Evolutionary conservation across 2,888 invertebrate species (phyloP), one percentile per base, ranked within the genome.

Genomic region (Nemotelus pantherinus): DNA sequence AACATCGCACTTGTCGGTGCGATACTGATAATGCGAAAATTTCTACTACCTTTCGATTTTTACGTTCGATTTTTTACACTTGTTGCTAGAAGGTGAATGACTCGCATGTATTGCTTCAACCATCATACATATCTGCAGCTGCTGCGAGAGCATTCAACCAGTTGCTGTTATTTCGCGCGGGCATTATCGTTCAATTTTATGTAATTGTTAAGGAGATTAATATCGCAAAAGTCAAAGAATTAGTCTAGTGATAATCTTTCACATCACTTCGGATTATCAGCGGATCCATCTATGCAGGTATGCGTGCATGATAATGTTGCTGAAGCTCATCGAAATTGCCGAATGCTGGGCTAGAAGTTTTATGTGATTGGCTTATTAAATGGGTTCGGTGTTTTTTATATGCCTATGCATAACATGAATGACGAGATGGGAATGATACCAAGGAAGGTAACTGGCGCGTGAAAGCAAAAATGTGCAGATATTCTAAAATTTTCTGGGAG

Each of bases 201-300:
- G 74, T 74, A 60, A 74, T 74, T 74, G 74, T 60, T 60, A 74
- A 60, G 48, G 48, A 74, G 60, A 74, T 74, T 74, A 74, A 74
- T 74, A 74, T 74, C 74, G 41, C 7, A 48, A 45, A 60, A 60
- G 74, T 74, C 74, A 74, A 60, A 74, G 74, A 74, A 74, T 74
- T 74, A 74, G 74, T 74, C 63, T 74, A 74, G 48, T 48, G 25
- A 74, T 74, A 71, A 71, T 71, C 44, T 55, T 67, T 47, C 39
- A 25, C 10, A 67, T 53, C 10, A 58, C 6, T 9, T 50, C 9
- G 6, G 9, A 7, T 50, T 50, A 5, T 50, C 9, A 1, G 9
- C 5, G 50, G 50, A 50, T 1, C 9, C 9, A 50, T 50, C 50
- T 50, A 50, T 50, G 9, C 9, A 7, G 50, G 9, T 7, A 7